Evolutionary conservation across 1,140 invertebrate species (phyloP), one percentile per base, ranked within the genome.

Genomic region (Platorchestia sp.): DNA sequence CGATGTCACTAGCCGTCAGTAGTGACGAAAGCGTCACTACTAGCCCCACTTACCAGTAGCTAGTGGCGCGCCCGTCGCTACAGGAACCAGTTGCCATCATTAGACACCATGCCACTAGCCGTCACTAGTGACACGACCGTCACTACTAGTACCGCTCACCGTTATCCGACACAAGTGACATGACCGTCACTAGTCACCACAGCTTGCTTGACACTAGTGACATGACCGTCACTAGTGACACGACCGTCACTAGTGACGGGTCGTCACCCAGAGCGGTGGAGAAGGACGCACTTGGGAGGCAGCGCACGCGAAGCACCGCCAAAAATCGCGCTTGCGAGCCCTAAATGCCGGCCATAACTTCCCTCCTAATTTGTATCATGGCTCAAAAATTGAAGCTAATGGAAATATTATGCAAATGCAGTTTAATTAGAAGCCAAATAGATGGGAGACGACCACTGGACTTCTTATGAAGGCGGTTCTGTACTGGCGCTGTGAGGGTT

Each of bases 391-490:
- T 44, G 91, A 93, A 93, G 44, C 91, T 93, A 93, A 93, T 93
- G 91, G 91, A 93, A 93, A 93, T 93, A 93, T 93, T 93, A 93
- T 93, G 91, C 91, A 93, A 93, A 93, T 93, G 91, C 40, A 93
- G 91, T 93, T 93, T 93, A 93, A 93, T 93, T 93, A 93, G 91
- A 93, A 93, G 91, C 91, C 91, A 45, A 93, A 93, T 93, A 93
- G 91, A 93, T 93, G 91, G 44, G 45, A 90, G 87, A 90, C 87
- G 87, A 90, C 41, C 87, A 44, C 44, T 45, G 87, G 87, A 75
- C 59, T 75, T 75, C 59, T 75, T 75, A 75, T 75, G 59, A 75
- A 75, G 59, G 59, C 59, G 36, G 59, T 36, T 75, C 59, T 75
- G 59, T 75, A 36, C 59, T 75, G 59, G 59, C 59, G 14, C 59